These are phyloP conservation scores for Rhynchonema sp. DNA, from an alignment of 2,888 invertebrate species.

Conservation along the genomic window DNA sequence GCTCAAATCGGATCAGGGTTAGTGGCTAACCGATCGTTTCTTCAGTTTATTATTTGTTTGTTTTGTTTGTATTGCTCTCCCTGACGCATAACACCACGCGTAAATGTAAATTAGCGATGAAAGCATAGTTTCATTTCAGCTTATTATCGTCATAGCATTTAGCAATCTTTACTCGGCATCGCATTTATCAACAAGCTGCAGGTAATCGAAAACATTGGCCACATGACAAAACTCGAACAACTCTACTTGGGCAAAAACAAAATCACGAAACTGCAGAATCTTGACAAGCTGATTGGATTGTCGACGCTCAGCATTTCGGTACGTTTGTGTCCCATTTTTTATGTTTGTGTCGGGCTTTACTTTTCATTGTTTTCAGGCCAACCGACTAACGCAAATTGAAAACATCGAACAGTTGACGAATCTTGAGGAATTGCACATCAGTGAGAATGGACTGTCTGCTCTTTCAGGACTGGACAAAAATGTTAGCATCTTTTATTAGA, in stretches of 20 bases:
- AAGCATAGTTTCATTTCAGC: not conserved
- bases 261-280: conserved; percentile 64
- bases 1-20: conserved; percentile 72
- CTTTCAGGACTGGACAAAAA: conserved; percentile 56
- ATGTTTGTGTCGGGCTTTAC: not conserved
- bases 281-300: conserved; percentile 52
- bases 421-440: conserved; percentile 69
- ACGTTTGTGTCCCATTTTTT: conserved; percentile 7
- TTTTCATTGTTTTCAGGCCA: conserved; percentile 41
- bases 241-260: conserved; percentile 90
- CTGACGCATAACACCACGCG: not conserved
- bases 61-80: conserved; percentile 18
- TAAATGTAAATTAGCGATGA: not conserved
- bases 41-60: too few relatives aligned
- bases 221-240: conserved; percentile 52
- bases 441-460: conserved; percentile 65
- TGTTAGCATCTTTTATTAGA: conserved; percentile 27
- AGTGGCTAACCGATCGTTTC: not conserved
- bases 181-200: conserved; percentile 27
- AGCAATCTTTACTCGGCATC: not conserved
- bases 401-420: conserved; percentile 52
- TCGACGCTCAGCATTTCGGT: conserved; percentile 60
- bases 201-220: conserved; percentile 66
- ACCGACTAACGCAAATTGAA: conserved; percentile 66
- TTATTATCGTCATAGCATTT: not conserved